A percentile compares a stretch with the other conserved stretches of the same genome.
phyloP scores from a whole-genome alignment of 2,797 vertebrate species.

The Nothura maculosa region DNA sequence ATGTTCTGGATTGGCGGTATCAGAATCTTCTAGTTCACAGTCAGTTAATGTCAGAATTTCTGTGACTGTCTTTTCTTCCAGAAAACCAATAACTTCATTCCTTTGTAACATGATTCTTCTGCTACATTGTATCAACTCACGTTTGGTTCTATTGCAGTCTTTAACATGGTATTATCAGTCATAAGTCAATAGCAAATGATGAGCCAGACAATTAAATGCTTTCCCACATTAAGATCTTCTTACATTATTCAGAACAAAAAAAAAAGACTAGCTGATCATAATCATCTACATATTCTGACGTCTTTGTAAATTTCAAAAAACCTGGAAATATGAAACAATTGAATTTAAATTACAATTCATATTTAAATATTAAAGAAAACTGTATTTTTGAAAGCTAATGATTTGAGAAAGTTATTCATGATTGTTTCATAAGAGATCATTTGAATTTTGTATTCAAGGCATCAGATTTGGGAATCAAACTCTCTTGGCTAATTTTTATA shows the following conservation, averaged over 20 bases:
- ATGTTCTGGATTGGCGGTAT: background rate
- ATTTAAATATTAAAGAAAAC: background rate
- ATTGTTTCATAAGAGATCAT: background rate
- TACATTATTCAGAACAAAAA: background rate
- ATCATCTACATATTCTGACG: slow-evolving; percentile 17
- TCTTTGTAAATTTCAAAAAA: slow-evolving; percentile 46
- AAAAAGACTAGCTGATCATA: background rate
- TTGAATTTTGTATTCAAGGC: background rate
- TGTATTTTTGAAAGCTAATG: slow-evolving; percentile 33
- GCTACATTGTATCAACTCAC: background rate
- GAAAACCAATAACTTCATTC: background rate
- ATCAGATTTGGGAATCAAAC: background rate
- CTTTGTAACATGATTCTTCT: background rate
- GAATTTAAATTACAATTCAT: slow-evolving; percentile 26
- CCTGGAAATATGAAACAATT: background rate
- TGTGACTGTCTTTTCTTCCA: background rate
- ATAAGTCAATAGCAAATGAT: background rate
- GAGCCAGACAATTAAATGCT: background rate
- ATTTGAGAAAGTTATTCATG: background rate
- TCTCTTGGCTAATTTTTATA: background rate
- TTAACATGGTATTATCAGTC: slow-evolving; percentile 10
- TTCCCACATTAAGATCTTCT: background rate
- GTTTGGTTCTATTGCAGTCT: background rate
- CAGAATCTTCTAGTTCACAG: background rate
- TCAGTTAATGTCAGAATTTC: background rate